phyloP scores from a whole-genome alignment of 2,888 invertebrate genomes.

The Eurois occulta region DNA sequence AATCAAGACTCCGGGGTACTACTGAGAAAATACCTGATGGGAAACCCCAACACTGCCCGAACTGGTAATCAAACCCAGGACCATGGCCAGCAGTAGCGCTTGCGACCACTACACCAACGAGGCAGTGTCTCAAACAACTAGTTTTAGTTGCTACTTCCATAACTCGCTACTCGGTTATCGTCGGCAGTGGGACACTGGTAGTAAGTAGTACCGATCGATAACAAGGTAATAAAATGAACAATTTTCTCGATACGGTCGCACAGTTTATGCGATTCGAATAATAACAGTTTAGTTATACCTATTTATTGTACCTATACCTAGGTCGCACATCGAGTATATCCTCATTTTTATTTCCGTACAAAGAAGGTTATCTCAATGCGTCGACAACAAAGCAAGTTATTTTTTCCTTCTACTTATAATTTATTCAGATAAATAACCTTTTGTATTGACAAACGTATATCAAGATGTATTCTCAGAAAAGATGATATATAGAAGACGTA shows the following conservation, averaged over 20 bases:
- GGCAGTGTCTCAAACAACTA: neutral
- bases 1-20: too few relatives aligned
- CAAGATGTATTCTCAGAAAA: slow-evolving; percentile 37
- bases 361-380: slow-evolving; percentile 51
- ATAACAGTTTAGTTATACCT: slow-evolving; percentile 6
- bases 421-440: slow-evolving; percentile 42
- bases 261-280: slow-evolving; percentile 22
- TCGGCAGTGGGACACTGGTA: too few relatives aligned
- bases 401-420: slow-evolving; percentile 46
- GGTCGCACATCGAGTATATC: slow-evolving; percentile 10
- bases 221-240: neutral
- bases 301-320: slow-evolving; percentile 5
- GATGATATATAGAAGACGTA: too few relatives aligned
- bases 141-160: neutral
- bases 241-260: slow-evolving; percentile 3
- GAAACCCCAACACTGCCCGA: too few relatives aligned
- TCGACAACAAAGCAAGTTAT: slow-evolving; percentile 34
- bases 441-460: slow-evolving; percentile 23
- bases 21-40: too few relatives aligned
- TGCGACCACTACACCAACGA: too few relatives aligned
- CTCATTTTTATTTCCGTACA: slow-evolving; percentile 34
- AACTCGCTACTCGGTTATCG: neutral
- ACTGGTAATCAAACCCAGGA: too few relatives aligned
- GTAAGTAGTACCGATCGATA: neutral
- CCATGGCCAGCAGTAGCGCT: too few relatives aligned